Percentiles rank a stretch among this genome's conserved stretches.
phyloP scores from a whole-genome alignment of 2,113 vertebrate species.

The Ictalurus furcatus region DNA sequence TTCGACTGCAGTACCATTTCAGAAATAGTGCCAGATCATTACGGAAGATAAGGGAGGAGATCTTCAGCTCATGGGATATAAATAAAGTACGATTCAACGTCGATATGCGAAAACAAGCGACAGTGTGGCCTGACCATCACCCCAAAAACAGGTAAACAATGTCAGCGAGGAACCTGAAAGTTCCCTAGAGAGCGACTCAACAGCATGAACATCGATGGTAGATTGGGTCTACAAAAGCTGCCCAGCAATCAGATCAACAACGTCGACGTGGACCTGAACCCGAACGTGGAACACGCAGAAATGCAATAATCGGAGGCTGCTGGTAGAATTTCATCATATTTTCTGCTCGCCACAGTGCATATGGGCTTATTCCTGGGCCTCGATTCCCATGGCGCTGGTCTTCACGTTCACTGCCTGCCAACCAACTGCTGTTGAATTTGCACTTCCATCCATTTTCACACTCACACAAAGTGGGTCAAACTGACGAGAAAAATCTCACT shows the following conservation, averaged over 20 bases:
- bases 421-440: conserved; percentile 5
- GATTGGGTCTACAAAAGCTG: not conserved
- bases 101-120: not conserved
- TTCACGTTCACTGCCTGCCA: not conserved
- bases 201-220: not conserved
- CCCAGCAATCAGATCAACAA: not conserved
- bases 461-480: not conserved
- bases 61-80: not conserved
- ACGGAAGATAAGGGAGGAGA: not conserved
- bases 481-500: not conserved
- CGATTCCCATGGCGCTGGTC: not conserved
- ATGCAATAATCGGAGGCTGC: not conserved
- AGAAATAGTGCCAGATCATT: not conserved
- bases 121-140: not conserved
- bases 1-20: not conserved
- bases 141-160: not conserved
- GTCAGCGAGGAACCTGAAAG: not conserved
- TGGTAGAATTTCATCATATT: not conserved
- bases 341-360: not conserved
- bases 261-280: not conserved
- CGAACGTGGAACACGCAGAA: not conserved
- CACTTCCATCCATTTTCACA: conserved; percentile 2
- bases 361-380: not conserved
- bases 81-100: not conserved
- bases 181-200: not conserved